Conservation (phyloP, 2,113 vertebrate genomes). For the Pseudopipra pipra region DNA sequence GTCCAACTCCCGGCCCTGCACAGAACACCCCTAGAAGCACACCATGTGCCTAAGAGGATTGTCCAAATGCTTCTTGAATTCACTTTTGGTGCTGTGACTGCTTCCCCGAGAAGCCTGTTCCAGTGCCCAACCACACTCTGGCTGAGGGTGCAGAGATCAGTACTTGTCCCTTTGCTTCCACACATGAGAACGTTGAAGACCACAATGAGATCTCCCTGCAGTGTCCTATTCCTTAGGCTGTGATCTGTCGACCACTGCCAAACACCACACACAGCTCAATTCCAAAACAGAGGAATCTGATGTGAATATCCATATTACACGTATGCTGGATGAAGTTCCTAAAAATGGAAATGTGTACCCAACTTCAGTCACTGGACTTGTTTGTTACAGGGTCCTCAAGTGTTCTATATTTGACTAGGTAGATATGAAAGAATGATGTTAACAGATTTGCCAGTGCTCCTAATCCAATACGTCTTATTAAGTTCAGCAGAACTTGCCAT, state of each 20-base stretch:
- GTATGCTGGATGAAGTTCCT: background rate
- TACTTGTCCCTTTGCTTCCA: background rate
- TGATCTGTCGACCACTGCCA: background rate
- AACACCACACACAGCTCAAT: background rate
- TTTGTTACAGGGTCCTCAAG: background rate
- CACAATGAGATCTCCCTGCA: background rate
- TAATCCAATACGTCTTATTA: slow-evolving; percentile 16
- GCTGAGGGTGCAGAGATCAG: too few species aligned
- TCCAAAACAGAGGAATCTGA: background rate
- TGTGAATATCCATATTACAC: background rate
- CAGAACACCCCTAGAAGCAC: background rate
- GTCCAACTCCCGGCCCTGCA: background rate
- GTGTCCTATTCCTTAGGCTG: too few species aligned
- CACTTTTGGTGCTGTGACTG: background rate
- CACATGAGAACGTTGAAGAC: background rate
- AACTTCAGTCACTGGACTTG: background rate
- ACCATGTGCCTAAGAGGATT: background rate
- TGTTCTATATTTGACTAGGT: background rate
- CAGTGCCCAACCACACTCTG: background rate
- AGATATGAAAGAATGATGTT: background rate
- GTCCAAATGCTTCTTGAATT: rapidly evolving
- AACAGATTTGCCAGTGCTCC: background rate
- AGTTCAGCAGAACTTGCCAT: background rate
- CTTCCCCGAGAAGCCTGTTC: background rate
- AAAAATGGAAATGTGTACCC: background rate